A percentile compares a stretch with the other conserved stretches of the same genome.
Conservation (phyloP, 2,113 vertebrate species). For the Anser cygnoides region DNA sequence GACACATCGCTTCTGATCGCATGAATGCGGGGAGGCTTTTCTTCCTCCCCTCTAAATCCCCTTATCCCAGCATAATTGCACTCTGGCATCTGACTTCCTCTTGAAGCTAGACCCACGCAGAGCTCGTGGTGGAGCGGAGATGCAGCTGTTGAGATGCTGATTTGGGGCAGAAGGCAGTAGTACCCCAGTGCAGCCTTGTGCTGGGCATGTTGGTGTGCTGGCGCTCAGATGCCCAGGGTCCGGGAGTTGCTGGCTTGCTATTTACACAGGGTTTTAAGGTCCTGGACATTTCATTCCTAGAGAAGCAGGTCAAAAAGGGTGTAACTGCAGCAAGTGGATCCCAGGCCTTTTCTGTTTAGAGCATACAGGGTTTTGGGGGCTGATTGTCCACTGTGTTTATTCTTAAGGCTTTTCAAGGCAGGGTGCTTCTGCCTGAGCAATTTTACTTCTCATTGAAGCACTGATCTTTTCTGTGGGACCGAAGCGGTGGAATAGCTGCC, state of each 20-base stretch:
- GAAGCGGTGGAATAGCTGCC: neutral
- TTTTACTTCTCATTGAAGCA: neutral
- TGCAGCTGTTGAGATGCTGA: neutral
- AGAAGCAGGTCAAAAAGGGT: neutral
- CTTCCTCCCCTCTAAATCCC: neutral
- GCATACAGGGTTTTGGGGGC: neutral
- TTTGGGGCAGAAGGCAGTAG: neutral
- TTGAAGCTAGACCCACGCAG: neutral
- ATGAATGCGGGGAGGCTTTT: neutral
- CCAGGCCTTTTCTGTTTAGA: neutral
- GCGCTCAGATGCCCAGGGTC: neutral
- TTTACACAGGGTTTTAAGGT: neutral
- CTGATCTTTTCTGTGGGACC: neutral
- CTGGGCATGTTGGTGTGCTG: too few species aligned
- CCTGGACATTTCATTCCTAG: neutral
- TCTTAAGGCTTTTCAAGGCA: neutral
- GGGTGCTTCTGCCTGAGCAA: neutral
- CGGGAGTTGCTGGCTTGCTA: neutral
- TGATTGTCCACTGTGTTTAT: rapidly evolving
- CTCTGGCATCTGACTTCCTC: neutral
- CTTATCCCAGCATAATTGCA: neutral
- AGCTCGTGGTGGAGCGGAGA: neutral
- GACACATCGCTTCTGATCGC: neutral
- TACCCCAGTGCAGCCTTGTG: too few species aligned
- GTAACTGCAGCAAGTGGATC: neutral